phyloP scores from a whole-genome alignment of 1,140 invertebrate species.

The Diploscapter pachys region DNA sequence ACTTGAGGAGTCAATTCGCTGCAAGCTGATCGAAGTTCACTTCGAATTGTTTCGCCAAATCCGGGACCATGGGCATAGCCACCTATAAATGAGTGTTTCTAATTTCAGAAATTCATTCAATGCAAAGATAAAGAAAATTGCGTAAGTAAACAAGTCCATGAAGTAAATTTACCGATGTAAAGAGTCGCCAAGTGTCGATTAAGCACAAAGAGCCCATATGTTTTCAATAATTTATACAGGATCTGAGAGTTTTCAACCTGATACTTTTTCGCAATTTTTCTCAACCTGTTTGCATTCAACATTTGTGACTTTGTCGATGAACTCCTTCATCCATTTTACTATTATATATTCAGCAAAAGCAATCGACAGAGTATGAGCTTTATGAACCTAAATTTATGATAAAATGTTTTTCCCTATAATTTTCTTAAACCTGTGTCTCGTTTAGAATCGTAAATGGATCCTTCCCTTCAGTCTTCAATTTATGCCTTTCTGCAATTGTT shows the following conservation, averaged over 20 bases:
- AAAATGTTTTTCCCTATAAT: too few relatives aligned
- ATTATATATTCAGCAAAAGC: slow-evolving; percentile 34
- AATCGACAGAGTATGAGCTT: slow-evolving; percentile 29
- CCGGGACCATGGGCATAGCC: slow-evolving; percentile 49
- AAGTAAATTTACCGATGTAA: slow-evolving; percentile 65
- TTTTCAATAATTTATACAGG: slow-evolving; percentile 68
- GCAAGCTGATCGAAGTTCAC: slow-evolving; percentile 69
- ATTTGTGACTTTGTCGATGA: slow-evolving; percentile 20
- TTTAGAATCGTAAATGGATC: slow-evolving; percentile 28
- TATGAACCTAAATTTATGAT: slow-evolving; percentile 10
- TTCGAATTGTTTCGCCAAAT: slow-evolving; percentile 61
- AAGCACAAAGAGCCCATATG: slow-evolving; percentile 72
- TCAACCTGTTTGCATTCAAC: slow-evolving; percentile 6
- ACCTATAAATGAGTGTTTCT: slow-evolving; percentile 11
- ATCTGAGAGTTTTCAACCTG: slow-evolving; percentile 61
- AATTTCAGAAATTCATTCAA: too few relatives aligned
- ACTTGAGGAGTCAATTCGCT: slow-evolving; percentile 70
- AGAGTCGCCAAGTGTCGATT: slow-evolving; percentile 74
- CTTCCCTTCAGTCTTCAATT: slow-evolving; percentile 13
- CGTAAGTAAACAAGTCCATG: too few relatives aligned
- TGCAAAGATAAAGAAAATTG: too few relatives aligned
- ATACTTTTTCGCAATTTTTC: slow-evolving; percentile 29
- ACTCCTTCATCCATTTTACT: slow-evolving; percentile 28
- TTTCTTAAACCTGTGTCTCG: neutral
- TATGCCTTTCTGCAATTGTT: slow-evolving; percentile 17